Base-by-base conservation (phyloP, 35 echinoderm and acorn worm species). In the Diadema setosum region DNA sequence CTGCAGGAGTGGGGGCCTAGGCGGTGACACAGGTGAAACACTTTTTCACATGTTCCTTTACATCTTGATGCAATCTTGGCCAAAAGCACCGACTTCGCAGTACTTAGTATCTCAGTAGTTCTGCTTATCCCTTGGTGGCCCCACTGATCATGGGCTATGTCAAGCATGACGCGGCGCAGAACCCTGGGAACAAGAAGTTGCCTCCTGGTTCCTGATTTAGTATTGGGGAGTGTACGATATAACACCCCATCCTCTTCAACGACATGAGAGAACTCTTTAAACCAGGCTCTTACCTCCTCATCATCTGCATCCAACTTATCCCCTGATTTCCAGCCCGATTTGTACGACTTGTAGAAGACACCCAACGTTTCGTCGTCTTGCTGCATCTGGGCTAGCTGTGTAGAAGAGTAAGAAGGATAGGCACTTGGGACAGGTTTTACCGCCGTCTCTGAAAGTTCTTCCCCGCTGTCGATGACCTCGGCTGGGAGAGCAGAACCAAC, bases 81-180 rank as follows among this genome's bases (percentile, higher is more conserved):
- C 87, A 94, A 40, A 82, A 94, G 57, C 83, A 82, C 25, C 82
- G 36, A 2, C 6, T 5, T 37, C 76, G 31, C 5, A 87, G 7
- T 18, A 94, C 23, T 21, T 3, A 87, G 7, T 18, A 94, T n/a
- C 14, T 20, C 45, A 3, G 75, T 48, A 4, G 93, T 94, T 42
- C 88, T 58, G 29, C 42, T 49, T 33, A 82, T 48, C 3, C 88
- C 83, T 21, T 91, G 88, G 61, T 95, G 93, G 9, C 86, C 93
- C 58, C 70, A 86, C 17, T 95, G 35, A 82, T 95, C 88, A 83
- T 95, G 93, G 17, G 65, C 65, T 20, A 46, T 36, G 7, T 84
- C 78, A 12, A 90, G 42, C 33, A 94, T 45, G 23, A 39, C 20
- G 21, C 31, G 12, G 26, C 46, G 42, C 23, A 94, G 64, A 5